These are phyloP conservation scores for Aythya baeri DNA, from an alignment of 2,113 vertebrate species.

Conservation along the genomic window DNA sequence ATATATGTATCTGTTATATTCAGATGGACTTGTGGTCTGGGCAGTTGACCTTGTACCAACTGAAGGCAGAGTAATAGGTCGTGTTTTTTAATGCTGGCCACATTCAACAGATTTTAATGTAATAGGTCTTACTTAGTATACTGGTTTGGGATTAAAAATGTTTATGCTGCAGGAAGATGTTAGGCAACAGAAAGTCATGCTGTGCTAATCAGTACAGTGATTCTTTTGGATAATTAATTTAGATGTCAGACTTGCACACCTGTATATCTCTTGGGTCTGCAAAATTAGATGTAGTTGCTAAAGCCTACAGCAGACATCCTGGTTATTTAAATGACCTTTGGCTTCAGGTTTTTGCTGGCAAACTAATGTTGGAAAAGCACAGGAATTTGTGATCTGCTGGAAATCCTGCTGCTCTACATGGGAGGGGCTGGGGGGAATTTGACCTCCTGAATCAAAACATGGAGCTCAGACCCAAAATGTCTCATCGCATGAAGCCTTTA, in stretches of 20 bases:
- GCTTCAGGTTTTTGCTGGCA: background rate
- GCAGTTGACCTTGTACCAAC: background rate
- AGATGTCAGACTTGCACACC: background rate
- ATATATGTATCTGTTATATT: background rate
- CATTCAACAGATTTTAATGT: rapidly evolving
- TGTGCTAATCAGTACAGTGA: background rate
- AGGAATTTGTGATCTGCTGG: background rate
- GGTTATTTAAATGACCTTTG: background rate
- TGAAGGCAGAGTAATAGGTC: background rate
- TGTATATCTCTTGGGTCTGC: background rate
- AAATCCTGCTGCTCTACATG: background rate
- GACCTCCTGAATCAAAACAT: background rate
- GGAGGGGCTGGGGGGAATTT: background rate
- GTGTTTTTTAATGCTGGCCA: background rate
- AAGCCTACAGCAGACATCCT: rapidly evolving
- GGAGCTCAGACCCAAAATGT: background rate
- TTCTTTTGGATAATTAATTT: background rate
- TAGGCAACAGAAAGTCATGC: background rate
- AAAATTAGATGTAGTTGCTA: background rate
- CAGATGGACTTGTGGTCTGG: background rate
- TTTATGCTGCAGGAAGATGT: background rate
- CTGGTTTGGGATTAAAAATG: background rate
- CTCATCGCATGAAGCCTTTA: rapidly evolving
- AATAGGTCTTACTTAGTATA: background rate
- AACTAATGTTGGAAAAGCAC: background rate